Evolutionary conservation across 2,888 invertebrate genomes (phyloP).

Genomic region (Spodoptera picta): DNA sequence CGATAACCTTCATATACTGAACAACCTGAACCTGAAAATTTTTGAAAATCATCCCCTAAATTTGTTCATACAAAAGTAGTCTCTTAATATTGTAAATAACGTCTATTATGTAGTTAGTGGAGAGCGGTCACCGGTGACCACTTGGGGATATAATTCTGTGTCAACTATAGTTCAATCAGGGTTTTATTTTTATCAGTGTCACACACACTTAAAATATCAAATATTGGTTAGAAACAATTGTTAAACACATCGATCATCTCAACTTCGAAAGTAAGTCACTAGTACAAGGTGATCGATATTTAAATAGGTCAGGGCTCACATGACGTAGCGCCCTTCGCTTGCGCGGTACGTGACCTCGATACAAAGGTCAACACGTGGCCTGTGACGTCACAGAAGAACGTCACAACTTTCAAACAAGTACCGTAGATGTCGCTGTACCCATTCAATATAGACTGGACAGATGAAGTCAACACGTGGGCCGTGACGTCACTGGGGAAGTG

Average conservation of each 20-base stretch:
- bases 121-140: no score
- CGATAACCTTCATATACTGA: no score
- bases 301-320: slow-evolving; percentile 17
- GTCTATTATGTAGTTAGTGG: no score
- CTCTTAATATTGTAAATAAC: no score
- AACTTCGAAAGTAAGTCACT: no score
- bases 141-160: no score
- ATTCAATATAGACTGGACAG: neutral
- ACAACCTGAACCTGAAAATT: no score
- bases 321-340: neutral
- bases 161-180: no score
- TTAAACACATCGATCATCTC: no score
- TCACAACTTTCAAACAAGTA: neutral
- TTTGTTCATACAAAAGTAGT: no score
- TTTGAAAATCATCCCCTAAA: no score
- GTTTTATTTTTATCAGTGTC: neutral
- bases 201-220: neutral
- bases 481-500: slow-evolving; percentile 1
- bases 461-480: slow-evolving; percentile 8
- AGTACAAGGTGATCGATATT: neutral
- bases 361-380: slow-evolving; percentile 14
- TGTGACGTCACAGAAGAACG: slow-evolving; percentile 1
- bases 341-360: slow-evolving; percentile 1
- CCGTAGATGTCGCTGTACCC: slow-evolving; percentile 13
- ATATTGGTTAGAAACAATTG: no score